A percentile compares a stretch with the other conserved stretches of the same genome.
These are phyloP conservation scores for Pipistrellus kuhlii DNA, from an alignment of 2,797 vertebrate genomes.

Conservation along the genomic window DNA sequence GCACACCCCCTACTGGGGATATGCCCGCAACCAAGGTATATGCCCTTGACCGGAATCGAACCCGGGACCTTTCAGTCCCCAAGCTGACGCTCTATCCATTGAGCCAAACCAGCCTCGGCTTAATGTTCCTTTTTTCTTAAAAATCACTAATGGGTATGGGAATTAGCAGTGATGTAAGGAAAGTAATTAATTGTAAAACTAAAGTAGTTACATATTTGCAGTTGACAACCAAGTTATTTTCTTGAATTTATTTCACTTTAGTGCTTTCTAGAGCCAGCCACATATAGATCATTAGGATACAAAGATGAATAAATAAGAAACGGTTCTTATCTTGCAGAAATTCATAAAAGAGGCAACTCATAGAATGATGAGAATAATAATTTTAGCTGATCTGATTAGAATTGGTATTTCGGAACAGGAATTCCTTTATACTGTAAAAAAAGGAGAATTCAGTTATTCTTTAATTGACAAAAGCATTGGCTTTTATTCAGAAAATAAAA, in stretches of 20 bases:
- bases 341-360: not conserved
- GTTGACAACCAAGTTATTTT: not conserved
- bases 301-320: not conserved
- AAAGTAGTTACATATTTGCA: not conserved
- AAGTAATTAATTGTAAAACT: constrained; percentile 35
- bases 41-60: too few species aligned
- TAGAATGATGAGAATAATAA: not conserved
- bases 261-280: constrained; percentile 6
- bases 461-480: not conserved
- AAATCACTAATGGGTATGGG: not conserved
- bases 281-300: not conserved
- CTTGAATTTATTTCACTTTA: constrained; percentile 26
- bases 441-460: not conserved
- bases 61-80: too few species aligned
- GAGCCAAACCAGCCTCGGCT: too few species aligned
- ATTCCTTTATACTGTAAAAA: not conserved
- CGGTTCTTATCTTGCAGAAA: not conserved
- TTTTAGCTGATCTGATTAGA: not conserved
- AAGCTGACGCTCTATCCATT: too few species aligned
- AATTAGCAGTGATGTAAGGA: not conserved
- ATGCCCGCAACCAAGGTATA: too few species aligned
- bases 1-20: too few species aligned
- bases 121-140: not conserved
- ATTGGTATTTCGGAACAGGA: constrained; percentile 29
- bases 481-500: constrained; percentile 34